Base-by-base conservation (phyloP, 2,113 vertebrate species). In the Cyanoliseus patagonus region DNA sequence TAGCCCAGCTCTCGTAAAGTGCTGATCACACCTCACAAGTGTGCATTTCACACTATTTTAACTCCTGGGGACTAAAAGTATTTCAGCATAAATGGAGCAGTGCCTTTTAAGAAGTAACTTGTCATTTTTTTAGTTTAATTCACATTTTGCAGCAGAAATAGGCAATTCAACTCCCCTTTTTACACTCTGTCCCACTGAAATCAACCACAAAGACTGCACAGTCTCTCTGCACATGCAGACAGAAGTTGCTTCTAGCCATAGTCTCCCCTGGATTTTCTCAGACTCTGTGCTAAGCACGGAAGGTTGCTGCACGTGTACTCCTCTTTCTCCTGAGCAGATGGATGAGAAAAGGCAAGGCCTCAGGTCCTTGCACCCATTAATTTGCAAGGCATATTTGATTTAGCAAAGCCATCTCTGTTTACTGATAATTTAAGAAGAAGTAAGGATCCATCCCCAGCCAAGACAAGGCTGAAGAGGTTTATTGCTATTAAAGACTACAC, bases 1-100 rank as follows among this genome's bases (percentile, higher is more conserved):
- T 30, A 28, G 7, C 25, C 53, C 1, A 1, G 27, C 28, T 57
- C 62, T n/a, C 9, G 4, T 1, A 7, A 12, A 12, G 47, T 13
- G 20, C 35, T 77, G 53, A 31, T 25, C 35, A 17, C 14, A 52
- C 33, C 64, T 62, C 33, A 25, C 46, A 75, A 35, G 42, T 0
- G 0, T 9, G 14, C 7, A 22, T n/a, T 23, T 83, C 14, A 7
- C 17, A 2, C 41, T 33, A 16, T 57, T 39, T 35, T 19, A 80
- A 12, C 35, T 76, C n/a, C 10, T 2, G 3, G 10, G 28, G 28
- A 64, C 51, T 37, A 13, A 2, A 63, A 52, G 4, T 30, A 9
- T 47, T 75, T 63, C 55, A 11, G n/a, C 24, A 15, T 7, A 46
- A 51, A 46, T 7, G 23, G 25, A 79, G 37, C 13, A 17, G 12